Conservation (phyloP, 2,888 invertebrate genomes). For the Amphipyra tragopoginis region DNA sequence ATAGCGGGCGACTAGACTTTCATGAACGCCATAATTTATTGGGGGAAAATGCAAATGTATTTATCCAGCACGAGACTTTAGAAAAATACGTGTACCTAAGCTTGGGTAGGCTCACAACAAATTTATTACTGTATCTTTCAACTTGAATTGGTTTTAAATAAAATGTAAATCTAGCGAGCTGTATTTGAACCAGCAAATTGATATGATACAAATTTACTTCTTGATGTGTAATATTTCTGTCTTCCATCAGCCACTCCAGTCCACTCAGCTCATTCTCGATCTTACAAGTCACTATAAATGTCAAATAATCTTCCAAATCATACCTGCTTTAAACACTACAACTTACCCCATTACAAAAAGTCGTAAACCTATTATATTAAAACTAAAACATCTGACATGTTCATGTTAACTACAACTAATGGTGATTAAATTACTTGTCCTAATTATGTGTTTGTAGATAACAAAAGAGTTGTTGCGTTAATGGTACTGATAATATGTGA, state of each 20-base stretch:
- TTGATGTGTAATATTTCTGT: too few relatives aligned
- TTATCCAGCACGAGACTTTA: slow-evolving; percentile 39
- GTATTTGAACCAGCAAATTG: too few relatives aligned
- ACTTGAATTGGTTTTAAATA: too few relatives aligned
- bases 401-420: slow-evolving; percentile 60
- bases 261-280: too few relatives aligned
- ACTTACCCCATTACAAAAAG: slow-evolving; percentile 4
- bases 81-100: slow-evolving; percentile 52
- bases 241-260: too few relatives aligned
- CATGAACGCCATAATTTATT: slow-evolving; percentile 48
- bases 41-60: slow-evolving; percentile 49
- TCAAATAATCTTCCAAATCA: too few relatives aligned
- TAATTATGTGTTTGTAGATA: slow-evolving; percentile 63
- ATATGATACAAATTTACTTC: too few relatives aligned
- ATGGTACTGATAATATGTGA: slow-evolving; percentile 55
- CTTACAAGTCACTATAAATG: too few relatives aligned
- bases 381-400: slow-evolving; percentile 55
- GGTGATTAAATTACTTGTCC: slow-evolving; percentile 62
- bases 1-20: slow-evolving; percentile 55
- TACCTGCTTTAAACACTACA: not conserved
- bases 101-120: slow-evolving; percentile 22
- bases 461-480: slow-evolving; percentile 61
- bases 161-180: too few relatives aligned
- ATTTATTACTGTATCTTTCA: slow-evolving; percentile 2
- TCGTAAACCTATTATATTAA: slow-evolving; percentile 32